Evolutionary conservation across 2,797 vertebrate species (phyloP).

Genomic region (Eleutherodactylus coqui): DNA sequence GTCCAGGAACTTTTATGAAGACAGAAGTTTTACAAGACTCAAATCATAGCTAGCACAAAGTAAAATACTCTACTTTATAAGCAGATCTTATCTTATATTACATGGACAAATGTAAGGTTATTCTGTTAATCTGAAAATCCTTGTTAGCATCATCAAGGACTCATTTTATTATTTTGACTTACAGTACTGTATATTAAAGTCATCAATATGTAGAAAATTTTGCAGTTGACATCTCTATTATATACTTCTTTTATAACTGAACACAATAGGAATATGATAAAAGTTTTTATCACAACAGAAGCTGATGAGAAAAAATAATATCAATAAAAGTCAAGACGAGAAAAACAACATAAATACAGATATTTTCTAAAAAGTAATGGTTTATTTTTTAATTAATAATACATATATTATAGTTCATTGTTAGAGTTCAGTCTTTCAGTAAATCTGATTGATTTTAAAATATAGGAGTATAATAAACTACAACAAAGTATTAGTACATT

Average conservation of each 20-base stretch:
- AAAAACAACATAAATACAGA: no score
- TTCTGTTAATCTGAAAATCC: slow-evolving; percentile 17
- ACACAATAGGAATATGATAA: neutral
- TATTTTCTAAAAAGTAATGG: no score
- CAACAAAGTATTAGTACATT: no score
- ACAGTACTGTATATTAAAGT: neutral
- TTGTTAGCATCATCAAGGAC: slow-evolving; percentile 18
- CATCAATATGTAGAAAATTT: slow-evolving; percentile 3
- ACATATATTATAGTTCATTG: no score
- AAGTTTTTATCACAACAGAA: neutral
- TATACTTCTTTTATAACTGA: neutral
- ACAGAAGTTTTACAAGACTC: slow-evolving; percentile 42
- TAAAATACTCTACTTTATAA: slow-evolving; percentile 47
- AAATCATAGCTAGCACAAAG: slow-evolving; percentile 35
- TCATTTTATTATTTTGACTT: slow-evolving; percentile 36
- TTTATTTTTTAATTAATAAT: no score
- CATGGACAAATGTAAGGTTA: slow-evolving; percentile 43
- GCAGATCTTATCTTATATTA: slow-evolving; percentile 13
- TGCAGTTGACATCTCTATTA: neutral
- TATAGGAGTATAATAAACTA: no score
- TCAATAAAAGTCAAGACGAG: neutral
- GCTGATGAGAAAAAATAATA: neutral
- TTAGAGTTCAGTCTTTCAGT: no score
- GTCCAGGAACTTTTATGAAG: slow-evolving; percentile 48
- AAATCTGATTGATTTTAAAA: no score